Evolutionary conservation across 2,113 vertebrate genomes (phyloP).

Genomic region (Myrmecobius fasciatus): DNA sequence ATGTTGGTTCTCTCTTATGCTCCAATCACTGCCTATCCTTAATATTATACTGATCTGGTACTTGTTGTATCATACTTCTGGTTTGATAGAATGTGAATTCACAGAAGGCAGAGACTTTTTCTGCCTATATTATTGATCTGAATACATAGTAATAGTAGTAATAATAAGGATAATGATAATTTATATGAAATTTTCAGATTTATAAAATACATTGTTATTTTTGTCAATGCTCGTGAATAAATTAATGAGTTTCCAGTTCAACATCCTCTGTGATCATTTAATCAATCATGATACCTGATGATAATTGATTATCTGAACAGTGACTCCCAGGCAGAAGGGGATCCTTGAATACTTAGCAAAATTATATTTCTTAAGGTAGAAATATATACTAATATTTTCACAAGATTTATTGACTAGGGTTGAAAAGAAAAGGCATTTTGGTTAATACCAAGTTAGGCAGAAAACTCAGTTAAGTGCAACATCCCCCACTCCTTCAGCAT

Average conservation of each 20-base stretch:
- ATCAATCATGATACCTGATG: neutral
- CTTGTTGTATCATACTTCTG: neutral
- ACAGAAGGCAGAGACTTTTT: neutral
- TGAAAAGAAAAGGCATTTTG: conserved; percentile 21
- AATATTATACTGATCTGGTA: neutral
- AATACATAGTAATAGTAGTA: neutral
- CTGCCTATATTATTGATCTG: too few relatives aligned
- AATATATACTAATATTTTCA: neutral
- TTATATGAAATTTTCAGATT: neutral
- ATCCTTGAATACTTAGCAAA: neutral
- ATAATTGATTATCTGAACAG: neutral
- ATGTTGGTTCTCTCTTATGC: neutral
- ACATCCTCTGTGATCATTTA: neutral
- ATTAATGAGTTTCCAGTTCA: neutral
- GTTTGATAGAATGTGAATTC: neutral
- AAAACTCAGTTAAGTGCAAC: conserved; percentile 23
- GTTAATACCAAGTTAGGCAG: conserved; percentile 13
- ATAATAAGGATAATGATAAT: neutral
- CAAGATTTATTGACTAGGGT: conserved; percentile 6
- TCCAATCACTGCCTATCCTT: neutral
- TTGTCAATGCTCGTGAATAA: neutral
- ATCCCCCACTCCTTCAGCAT: conserved; percentile 21
- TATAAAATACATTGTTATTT: neutral
- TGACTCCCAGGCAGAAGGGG: neutral
- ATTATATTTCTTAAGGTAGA: neutral